Conservation (phyloP, 2,888 invertebrate genomes). For the Agrotis clavis region DNA sequence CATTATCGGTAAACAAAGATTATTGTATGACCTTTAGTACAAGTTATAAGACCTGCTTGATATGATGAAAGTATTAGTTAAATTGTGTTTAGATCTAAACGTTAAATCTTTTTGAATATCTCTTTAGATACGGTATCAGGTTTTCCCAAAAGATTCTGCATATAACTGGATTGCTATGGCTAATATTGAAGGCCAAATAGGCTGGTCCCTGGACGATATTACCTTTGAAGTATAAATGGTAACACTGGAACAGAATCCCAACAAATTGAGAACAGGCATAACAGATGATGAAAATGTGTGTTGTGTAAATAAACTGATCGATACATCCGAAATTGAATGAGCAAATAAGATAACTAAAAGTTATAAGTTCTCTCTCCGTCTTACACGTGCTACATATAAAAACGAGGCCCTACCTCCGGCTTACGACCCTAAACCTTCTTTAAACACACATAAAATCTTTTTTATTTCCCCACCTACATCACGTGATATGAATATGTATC, state of each 20-base stretch:
- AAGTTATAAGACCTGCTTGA: background rate
- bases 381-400: background rate
- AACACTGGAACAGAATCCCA: background rate
- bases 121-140: background rate
- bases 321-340: too few relatives aligned
- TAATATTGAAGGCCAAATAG: background rate
- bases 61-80: background rate
- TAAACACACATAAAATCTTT: constrained; percentile 13
- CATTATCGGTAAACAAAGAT: constrained; percentile 3
- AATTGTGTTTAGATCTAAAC: background rate
- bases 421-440: constrained; percentile 1
- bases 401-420: background rate
- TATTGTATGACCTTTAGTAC: constrained; percentile 13
- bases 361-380: background rate
- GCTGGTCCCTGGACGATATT: background rate
- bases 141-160: background rate
- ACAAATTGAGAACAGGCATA: background rate
- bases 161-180: background rate
- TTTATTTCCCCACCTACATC: background rate
- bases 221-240: background rate
- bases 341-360: too few relatives aligned
- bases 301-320: background rate
- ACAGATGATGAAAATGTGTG: background rate
- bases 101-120: background rate
- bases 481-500: constrained; percentile 29